Conservation (phyloP, 2,113 vertebrate species). For the Apteryx owenii region DNA sequence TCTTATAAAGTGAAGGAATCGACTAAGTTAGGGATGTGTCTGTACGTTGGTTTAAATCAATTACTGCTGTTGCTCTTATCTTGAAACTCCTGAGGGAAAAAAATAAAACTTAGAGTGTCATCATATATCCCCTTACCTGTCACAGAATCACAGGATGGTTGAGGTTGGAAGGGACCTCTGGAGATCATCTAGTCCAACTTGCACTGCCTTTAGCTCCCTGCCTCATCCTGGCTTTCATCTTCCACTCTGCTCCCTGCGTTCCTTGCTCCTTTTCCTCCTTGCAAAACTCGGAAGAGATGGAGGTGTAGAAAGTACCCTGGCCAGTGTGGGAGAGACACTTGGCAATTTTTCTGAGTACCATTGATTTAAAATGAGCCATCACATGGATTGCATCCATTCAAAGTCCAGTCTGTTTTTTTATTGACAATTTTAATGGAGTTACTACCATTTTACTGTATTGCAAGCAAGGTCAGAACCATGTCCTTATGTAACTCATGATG, state of each 20-base stretch:
- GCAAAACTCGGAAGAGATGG: neutral
- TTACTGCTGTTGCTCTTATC: neutral
- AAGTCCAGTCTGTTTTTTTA: neutral
- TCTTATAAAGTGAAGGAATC: neutral
- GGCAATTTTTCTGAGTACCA: neutral
- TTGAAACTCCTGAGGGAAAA: neutral
- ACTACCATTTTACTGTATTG: neutral
- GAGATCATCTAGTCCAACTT: too few species aligned
- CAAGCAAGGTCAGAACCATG: neutral
- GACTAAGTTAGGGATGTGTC: neutral
- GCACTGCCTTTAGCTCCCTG: neutral
- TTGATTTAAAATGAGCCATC: neutral
- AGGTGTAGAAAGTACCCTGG: neutral
- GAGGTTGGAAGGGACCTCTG: too few species aligned
- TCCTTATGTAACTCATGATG: neutral
- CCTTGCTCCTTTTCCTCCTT: neutral
- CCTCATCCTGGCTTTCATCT: neutral
- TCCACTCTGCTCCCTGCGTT: neutral
- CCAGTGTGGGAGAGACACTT: neutral
- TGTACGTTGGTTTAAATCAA: neutral
- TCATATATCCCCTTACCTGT: neutral
- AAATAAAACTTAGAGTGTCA: neutral
- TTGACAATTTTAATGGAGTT: neutral
- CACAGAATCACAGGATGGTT: too few species aligned
- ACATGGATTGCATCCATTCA: neutral